A percentile compares a stretch with the other conserved stretches of the same genome.
These are phyloP conservation scores for Muscidifurax raptorellus DNA, from an alignment of 1,140 invertebrate genomes.

Conservation along the genomic window DNA sequence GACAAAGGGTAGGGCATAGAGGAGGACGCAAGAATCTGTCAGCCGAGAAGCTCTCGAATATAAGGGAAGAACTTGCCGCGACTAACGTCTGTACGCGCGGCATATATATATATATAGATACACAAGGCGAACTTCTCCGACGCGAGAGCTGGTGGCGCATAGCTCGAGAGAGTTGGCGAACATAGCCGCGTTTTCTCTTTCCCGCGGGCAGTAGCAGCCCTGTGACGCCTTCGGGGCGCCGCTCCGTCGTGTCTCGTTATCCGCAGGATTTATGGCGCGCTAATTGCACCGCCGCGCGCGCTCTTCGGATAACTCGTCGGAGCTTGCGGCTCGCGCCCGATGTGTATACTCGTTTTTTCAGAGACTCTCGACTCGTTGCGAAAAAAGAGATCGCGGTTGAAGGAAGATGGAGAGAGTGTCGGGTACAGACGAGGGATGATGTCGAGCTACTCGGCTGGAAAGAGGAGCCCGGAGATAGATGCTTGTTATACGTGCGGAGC, in stretches of 20 bases:
- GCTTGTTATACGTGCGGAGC: too few species aligned
- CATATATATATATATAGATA: background rate
- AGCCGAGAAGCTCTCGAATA: slow-evolving; percentile 36
- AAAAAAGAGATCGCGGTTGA: too few species aligned
- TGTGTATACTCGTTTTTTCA: background rate
- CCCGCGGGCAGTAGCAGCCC: background rate
- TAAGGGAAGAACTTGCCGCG: slow-evolving; percentile 19
- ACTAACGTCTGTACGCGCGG: background rate
- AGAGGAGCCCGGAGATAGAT: too few species aligned
- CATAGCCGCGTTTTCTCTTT: slow-evolving; percentile 10
- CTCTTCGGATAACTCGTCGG: slow-evolving; percentile 30
- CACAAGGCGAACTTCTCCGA: slow-evolving; percentile 62
- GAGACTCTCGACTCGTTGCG: too few species aligned
- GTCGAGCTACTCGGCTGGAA: background rate
- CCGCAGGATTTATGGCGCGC: slow-evolving; percentile 71
- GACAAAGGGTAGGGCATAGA: slow-evolving; percentile 39
- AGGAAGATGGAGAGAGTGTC: too few species aligned
- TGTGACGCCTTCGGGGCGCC: slow-evolving; percentile 73
- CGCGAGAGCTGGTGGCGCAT: slow-evolving; percentile 54
- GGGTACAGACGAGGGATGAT: background rate
- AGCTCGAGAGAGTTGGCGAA: slow-evolving; percentile 42
- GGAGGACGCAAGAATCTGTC: slow-evolving; percentile 59
- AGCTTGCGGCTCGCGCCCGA: background rate
- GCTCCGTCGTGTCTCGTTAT: slow-evolving; percentile 74
- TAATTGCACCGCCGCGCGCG: slow-evolving; percentile 72